Percentiles rank a stretch among this genome's conserved stretches.
These are phyloP conservation scores for Heliconius hortense DNA, from an alignment of 2,888 invertebrate species.

Conservation along the genomic window DNA sequence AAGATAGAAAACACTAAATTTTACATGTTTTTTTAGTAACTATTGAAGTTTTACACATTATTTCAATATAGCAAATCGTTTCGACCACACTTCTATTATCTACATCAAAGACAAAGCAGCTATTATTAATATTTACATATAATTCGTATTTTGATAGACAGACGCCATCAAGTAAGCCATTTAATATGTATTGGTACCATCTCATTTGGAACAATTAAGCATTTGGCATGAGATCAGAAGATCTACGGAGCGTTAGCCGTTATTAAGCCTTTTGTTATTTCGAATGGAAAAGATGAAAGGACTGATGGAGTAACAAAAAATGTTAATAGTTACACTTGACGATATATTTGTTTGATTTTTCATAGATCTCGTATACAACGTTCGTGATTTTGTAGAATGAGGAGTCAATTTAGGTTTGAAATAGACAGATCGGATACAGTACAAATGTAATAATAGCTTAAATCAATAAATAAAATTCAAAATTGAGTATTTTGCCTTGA, in stretches of 20 bases:
- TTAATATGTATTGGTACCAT: conserved; percentile 29
- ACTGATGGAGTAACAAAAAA: conserved; percentile 14
- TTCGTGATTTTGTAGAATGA: neutral
- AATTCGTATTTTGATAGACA: neutral
- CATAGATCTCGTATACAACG: neutral
- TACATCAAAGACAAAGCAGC: neutral
- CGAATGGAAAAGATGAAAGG: conserved; percentile 20
- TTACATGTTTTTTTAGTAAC: neutral
- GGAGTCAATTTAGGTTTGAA: neutral
- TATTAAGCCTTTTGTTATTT: conserved; percentile 26
- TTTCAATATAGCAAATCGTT: neutral
- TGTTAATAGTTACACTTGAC: conserved; percentile 8
- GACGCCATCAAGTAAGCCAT: conserved; percentile 14
- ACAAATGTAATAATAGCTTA: neutral
- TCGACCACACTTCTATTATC: neutral
- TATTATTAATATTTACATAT: conserved; percentile 14
- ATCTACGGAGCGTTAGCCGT: conserved; percentile 9
- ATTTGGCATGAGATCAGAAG: conserved; percentile 46
- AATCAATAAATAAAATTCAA: neutral
- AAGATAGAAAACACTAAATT: neutral
- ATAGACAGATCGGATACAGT: neutral
- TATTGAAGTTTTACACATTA: neutral
- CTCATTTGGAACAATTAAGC: conserved; percentile 53
- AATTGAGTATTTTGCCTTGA: neutral
- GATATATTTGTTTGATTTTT: conserved; percentile 7